Evolutionary conservation across 1,140 invertebrate genomes (phyloP), one percentile per base, ranked within the genome.

Genomic region (Papilio glaucus): DNA sequence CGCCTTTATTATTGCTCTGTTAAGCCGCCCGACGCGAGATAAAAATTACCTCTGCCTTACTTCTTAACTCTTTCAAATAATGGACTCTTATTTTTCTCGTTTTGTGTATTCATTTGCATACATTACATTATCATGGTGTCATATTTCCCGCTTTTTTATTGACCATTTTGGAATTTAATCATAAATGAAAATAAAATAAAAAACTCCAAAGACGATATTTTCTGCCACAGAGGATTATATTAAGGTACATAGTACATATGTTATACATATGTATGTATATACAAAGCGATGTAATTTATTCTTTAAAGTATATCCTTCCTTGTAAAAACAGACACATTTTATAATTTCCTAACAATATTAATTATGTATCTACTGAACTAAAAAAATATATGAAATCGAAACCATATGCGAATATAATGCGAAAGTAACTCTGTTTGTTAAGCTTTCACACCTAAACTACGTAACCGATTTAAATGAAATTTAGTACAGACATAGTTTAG

Each of bases 1-100:
- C 85, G 79, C 74, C 83, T 90, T 89, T 90, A 90, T 91, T 92
- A 92, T 92, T 90, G 85, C 84, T 86, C 81, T 87, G 85, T 90
- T 87, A 85, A 82, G 81, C 84, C 78, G 80, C 77, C 80, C 74
- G 77, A 74, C 75, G 76, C 76, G 78, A 81, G 85, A 89, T 91
- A 91, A 91, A 87, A 83, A 86, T 85, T 81, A 69, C 67, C 67
- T 53, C 24, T 29, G 41, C 67, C 67, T 69, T 69, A 69, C 67
- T 69, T 21, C 45, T 53, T 69, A 69, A 69, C 41, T 69, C 67
- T 69, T 69, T 53, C 24, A 49, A 69, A 69, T 26, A 69, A 69
- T 29, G 24, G 37, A 69, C 67, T 33, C 45, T 69, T 68, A 38
- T 18, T 65, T 65, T 65, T 37, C 1, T 57, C 10, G 21, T 57